Base-by-base conservation (phyloP, 2,797 vertebrate genomes). In the Phrynocephalus forsythii region DNA sequence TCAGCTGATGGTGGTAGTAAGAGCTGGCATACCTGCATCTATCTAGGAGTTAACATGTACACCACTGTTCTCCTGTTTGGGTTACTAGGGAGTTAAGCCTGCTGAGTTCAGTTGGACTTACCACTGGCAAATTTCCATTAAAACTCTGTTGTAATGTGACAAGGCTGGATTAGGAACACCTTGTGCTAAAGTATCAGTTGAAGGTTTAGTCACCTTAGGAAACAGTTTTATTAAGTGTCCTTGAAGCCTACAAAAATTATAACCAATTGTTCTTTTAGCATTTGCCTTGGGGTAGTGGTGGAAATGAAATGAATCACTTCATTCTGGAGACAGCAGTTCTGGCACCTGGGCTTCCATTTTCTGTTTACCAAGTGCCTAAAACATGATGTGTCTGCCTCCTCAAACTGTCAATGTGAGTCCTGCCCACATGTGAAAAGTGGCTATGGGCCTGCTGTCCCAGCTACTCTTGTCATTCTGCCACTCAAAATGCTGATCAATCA, bases 181-280 rank as follows among this genome's bases (percentile, higher is more conserved):
- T 56, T 90, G 82, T 18, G 13, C 0, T 11, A 81, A 87, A 89
- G 67, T 71, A 84, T 22, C 77, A 71, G 60, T 63, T 50, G 69
- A 68, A 85, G 91, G 94, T 84, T 83, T 71, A 63, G 20, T 63
- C 18, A 78, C 73, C 83, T 90, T 93, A 83, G 93, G 80, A 87
- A 73, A 68, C 72, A 79, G 81, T 90, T 44, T 78, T 84, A 63
- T 87, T 92, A 90, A 93, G 89, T 87, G 76, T 89, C 63, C 84
- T 91, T 87, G 71, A 76, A 16, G 24, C 52, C n/a, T 86, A 73
- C 79, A 83, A 63, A 88, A 89, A 89, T 94, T 89, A 91, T 26
- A 93, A 48, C 67, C 76, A 83, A 86, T 91, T 86, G 87, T 84
- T 94, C 91, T 92, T 87, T 90, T 93, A 93, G 80, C 86, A 92